phyloP scores from a whole-genome alignment of 1,140 invertebrate species.

The Mizuhopecten yessoensis region DNA sequence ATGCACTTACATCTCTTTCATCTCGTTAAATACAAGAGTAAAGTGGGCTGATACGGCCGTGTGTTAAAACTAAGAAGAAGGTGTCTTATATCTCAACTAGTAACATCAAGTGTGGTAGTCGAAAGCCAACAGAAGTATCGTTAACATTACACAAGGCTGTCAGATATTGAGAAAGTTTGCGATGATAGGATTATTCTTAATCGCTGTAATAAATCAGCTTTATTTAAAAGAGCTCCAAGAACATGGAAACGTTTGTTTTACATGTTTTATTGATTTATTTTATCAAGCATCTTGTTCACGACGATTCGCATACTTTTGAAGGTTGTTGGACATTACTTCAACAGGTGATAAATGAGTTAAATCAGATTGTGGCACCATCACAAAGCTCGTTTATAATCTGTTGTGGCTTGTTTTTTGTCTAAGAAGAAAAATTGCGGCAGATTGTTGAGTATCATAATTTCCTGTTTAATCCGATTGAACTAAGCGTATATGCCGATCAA shows the following conservation, averaged over 20 bases:
- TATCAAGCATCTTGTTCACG: background rate
- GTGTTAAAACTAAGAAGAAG: background rate
- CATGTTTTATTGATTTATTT: background rate
- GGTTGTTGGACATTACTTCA: background rate
- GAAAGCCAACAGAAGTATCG: background rate
- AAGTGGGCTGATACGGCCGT: background rate
- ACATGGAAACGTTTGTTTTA: conserved; percentile 2
- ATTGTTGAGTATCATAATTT: background rate
- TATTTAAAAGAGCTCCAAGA: background rate
- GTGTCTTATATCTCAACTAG: background rate
- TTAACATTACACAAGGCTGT: background rate
- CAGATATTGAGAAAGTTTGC: background rate
- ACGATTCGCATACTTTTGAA: background rate
- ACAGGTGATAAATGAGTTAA: background rate
- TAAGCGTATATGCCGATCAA: too few species aligned
- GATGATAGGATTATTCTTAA: background rate
- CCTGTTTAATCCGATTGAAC: background rate
- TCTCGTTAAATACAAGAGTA: background rate
- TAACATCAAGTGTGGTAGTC: background rate
- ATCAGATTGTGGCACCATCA: background rate
- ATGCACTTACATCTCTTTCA: background rate
- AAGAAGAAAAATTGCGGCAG: background rate
- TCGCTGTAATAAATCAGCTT: conserved; percentile 18
- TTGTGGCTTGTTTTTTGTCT: too few species aligned
- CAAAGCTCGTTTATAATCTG: background rate